These are phyloP conservation scores for Drosophila funebris DNA, from an alignment of 1,140 invertebrate genomes.

Conservation along the genomic window DNA sequence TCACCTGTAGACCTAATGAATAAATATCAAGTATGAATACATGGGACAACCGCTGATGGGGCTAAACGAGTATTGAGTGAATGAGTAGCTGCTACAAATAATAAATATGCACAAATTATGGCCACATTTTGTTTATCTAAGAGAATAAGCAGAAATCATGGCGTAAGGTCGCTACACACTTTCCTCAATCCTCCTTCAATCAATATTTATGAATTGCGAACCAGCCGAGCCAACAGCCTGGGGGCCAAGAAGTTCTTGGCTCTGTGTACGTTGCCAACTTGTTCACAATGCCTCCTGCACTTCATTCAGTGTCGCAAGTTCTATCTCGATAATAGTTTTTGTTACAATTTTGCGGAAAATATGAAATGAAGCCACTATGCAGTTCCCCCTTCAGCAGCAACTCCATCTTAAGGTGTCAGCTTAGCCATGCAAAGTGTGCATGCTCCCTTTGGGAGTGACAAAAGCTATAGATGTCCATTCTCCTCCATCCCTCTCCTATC, in stretches of 20 bases:
- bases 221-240: slow-evolving; percentile 6
- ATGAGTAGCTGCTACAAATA: slow-evolving; percentile 25
- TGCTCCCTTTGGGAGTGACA: slow-evolving; percentile 10
- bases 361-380: slow-evolving; percentile 2
- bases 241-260: slow-evolving; percentile 5
- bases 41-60: background rate
- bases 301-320: background rate
- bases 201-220: slow-evolving; percentile 56
- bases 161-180: slow-evolving; percentile 1
- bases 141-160: slow-evolving; percentile 29
- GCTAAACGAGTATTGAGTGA: background rate
- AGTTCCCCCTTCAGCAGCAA: background rate
- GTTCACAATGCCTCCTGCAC: slow-evolving; percentile 6
- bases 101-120: slow-evolving; percentile 48
- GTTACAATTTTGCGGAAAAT: slow-evolving; percentile 26
- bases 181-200: slow-evolving; percentile 50
- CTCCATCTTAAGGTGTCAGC: slow-evolving; percentile 16
- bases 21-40: slow-evolving; percentile 23
- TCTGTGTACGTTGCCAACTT: slow-evolving; percentile 16
- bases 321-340: slow-evolving; percentile 40
- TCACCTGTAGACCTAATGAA: slow-evolving; percentile 27
- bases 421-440: slow-evolving; percentile 22
- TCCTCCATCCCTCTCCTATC: background rate
- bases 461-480: background rate
- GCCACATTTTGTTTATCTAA: slow-evolving; percentile 23